Base-by-base conservation (phyloP, 2,797 vertebrate species). In the Atherinosoma microstoma region DNA sequence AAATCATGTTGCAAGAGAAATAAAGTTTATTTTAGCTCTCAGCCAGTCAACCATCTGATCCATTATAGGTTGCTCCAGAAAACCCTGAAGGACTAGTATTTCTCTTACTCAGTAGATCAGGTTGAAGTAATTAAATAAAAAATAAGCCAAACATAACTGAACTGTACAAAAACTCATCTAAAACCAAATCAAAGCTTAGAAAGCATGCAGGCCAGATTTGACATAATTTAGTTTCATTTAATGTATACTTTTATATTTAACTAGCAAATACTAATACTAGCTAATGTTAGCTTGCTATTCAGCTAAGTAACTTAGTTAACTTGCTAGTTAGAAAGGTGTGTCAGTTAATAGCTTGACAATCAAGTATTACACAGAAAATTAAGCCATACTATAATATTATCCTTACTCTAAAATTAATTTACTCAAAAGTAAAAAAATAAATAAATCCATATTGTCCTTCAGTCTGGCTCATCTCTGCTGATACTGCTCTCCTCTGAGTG, bases 401-500 rank as follows among this genome's bases (percentile, higher is more conserved):
- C 22, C 32, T 18, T 22, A 42, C 36, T 64, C 45, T 16, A 35
- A n/a, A 68, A 58, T 60, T 35, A 60, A 36, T 13, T 51, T 51
- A 53, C 24, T 22, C n/a, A 22, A 22, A 49, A 49, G 20, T 20
- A 8, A n/a, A 47, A 27, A 27, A 27, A 27, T 1, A 27, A 27
- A 9, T n/a, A 18, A 35, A 35, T 35, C 34, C 27, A 34, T 53
- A 53, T 67, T 57, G 64, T 58, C 49, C 58, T 62, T 62, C 16
- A 40, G 49, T 16, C 20, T 66, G 38, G 51, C 74, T 85, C 58
- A 35, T 79, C 12, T 56, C 64, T 78, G 75, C 70, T 72, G 68
- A 76, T 68, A 18, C 42, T 66, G 51, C 58, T 22, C 56, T 81
- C 45, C 13, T 71, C 66, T 75, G 78, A 77, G 80, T 84, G 80